Evolutionary conservation across 2,113 vertebrate species (phyloP), one percentile per base, ranked within the genome.

Genomic region (Rynchops niger): DNA sequence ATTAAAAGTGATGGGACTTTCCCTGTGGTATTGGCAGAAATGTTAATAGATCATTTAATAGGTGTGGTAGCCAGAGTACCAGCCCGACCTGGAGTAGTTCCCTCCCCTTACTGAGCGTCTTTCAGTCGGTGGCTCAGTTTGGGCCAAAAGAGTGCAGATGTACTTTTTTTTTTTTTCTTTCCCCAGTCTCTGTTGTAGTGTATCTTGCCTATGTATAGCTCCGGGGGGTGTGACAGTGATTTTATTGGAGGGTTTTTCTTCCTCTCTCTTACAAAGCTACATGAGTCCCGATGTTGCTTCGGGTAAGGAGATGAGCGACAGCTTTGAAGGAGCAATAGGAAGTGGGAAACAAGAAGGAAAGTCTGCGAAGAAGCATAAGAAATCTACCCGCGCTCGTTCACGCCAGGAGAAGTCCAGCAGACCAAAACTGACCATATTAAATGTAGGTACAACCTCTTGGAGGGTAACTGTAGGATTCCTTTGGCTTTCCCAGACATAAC

Each of bases 371-470:
- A 99, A 99, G 87, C 99, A 99, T 95, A 99, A 99, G 71, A 99
- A 99, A 92, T 99, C 99, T 12, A 97, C 99, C 0, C 99, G 99
- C 0, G 98, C 98, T 9, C 99, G 99, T 21, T 99, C 99, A 0
- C 98, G 99, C 20, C 99, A 99, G 92, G 99, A 99, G 96, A 99
- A 98, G 97, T 97, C 98, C 92, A 99, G 91, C 97, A 99, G 99
- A 82, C 99, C 99, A n/a, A 99, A 99, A 93, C 98, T 99, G 65
- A 99, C 99, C 95, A 99, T 99, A 97, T 96, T 99, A 93, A 99
- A 99, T 82, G 98, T 98, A 97, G 98, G 98, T 97, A 79, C 62
- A 70, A 2, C n/a, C 22, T 53, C 25, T 23, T 12, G 45, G 29
- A 47, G 50, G 36, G 43, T 45, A 22, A 47, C 63, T 43, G 34